A percentile compares a stretch with the other conserved stretches of the same genome.
phyloP scores from a whole-genome alignment of 2,888 invertebrate genomes.

The Nephrotoma flavescens region DNA sequence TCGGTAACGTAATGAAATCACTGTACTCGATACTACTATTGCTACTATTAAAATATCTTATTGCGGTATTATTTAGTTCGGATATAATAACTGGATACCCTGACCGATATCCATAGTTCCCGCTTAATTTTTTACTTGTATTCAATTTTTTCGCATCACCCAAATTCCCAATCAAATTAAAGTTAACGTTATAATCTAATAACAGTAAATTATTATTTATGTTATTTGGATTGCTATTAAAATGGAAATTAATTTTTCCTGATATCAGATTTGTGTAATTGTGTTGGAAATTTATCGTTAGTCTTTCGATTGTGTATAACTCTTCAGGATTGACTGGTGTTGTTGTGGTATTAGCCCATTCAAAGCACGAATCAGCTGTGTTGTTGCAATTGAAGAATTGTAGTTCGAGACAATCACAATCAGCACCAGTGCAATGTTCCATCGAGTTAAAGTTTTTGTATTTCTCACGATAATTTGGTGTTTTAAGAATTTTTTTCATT shows the following conservation, averaged over 20 bases:
- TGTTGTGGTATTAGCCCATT: neutral
- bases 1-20: neutral
- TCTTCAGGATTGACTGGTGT: neutral
- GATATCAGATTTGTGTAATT: constrained; percentile 17
- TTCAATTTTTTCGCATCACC: neutral
- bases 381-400: constrained; percentile 2
- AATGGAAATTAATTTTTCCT: constrained; percentile 11
- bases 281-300: constrained; percentile 12
- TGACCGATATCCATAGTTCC: constrained; percentile 23
- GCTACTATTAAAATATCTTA: neutral
- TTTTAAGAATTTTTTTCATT: constrained; percentile 7
- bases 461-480: constrained; percentile 2
- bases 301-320: neutral
- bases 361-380: neutral
- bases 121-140: constrained; percentile 13
- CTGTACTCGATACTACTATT: neutral
- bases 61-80: constrained; percentile 12
- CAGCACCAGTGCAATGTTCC: neutral
- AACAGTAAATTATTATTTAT: constrained; percentile 11
- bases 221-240: neutral
- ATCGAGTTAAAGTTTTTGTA: constrained; percentile 6
- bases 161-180: constrained; percentile 17
- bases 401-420: constrained; percentile 7
- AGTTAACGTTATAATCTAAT: constrained; percentile 18
- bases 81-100: constrained; percentile 22